A percentile compares a stretch with the other conserved stretches of the same genome.
Conservation (phyloP, 2,888 invertebrate species). For the Drosophila testacea region DNA sequence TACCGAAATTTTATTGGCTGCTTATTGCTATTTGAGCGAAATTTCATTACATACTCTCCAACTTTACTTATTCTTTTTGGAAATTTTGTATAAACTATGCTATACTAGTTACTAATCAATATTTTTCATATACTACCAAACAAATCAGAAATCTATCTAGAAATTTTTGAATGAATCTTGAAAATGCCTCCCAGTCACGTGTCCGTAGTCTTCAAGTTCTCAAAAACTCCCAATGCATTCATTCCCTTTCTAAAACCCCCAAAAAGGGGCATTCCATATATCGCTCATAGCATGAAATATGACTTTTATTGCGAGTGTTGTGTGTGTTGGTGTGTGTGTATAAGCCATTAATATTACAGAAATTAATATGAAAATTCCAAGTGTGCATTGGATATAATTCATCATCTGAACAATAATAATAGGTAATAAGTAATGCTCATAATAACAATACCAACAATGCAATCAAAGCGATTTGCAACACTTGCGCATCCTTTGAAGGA, state of each 20-base stretch:
- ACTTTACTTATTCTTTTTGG: no score
- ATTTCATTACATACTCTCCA: no score
- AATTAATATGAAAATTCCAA: conserved; percentile 81
- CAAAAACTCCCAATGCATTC: conserved; percentile 5
- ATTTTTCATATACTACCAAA: not conserved
- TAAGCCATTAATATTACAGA: conserved; percentile 69
- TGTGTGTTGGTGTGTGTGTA: no score
- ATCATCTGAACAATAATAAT: conserved; percentile 63
- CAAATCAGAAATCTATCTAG: not conserved
- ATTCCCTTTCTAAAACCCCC: not conserved
- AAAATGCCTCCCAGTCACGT: conserved; percentile 35
- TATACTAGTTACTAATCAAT: no score
- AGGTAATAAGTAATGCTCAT: conserved; percentile 55
- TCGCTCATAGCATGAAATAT: conserved; percentile 63
- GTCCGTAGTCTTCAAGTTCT: conserved; percentile 4
- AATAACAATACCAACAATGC: conserved; percentile 73
- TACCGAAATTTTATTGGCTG: no score
- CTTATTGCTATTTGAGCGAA: no score
- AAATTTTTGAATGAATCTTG: conserved; percentile 26
- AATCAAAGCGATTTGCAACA: conserved; percentile 81
- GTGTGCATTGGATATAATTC: conserved; percentile 73
- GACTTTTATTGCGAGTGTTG: conserved; percentile 35
- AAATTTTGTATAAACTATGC: no score
- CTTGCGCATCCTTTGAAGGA: conserved; percentile 73
- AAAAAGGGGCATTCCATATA: conserved; percentile 38